A percentile compares a stretch with the other conserved stretches of the same genome.
These are phyloP conservation scores for Umimayanthus kanabou DNA, from an alignment of 92 coral and sea anemone genomes.

Conservation along the genomic window DNA sequence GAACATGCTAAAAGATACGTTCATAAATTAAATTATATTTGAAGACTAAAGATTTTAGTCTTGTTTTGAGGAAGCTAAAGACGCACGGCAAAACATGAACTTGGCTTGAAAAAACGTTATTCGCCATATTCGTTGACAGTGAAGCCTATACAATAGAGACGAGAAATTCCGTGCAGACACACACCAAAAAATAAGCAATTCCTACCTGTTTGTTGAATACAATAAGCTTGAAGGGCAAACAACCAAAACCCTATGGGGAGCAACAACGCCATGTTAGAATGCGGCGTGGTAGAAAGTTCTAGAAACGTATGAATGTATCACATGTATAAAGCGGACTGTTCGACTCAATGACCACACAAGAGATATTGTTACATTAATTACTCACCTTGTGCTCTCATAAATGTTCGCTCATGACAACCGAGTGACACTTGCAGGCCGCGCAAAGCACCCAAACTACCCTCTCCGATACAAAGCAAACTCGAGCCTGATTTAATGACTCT, in stretches of 20 bases:
- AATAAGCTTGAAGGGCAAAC: slow-evolving; percentile 4
- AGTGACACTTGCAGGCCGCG: slow-evolving; percentile 10
- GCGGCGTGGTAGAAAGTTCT: too few relatives aligned
- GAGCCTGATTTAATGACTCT: neutral
- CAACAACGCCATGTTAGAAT: slow-evolving; percentile 14
- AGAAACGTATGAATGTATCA: neutral
- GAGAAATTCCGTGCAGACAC: neutral
- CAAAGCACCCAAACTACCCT: neutral
- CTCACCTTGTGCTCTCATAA: slow-evolving; percentile 24
- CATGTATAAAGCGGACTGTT: neutral
- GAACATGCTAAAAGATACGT: slow-evolving; percentile 5
- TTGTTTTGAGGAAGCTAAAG: neutral
- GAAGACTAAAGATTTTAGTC: neutral
- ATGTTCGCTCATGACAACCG: neutral
- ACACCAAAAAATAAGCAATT: neutral
- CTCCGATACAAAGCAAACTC: slow-evolving; percentile 16
- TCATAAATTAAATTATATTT: neutral
- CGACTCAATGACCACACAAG: neutral
- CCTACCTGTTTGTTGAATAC: slow-evolving; percentile 14
- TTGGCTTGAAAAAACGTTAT: neutral
- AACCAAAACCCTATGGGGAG: neutral
- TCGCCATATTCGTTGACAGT: neutral
- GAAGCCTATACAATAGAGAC: too few relatives aligned
- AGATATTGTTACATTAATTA: slow-evolving; percentile 6
- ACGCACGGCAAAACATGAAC: neutral